Base-by-base conservation (phyloP, 1,140 invertebrate genomes). In the Philopotamus ludificatus region DNA sequence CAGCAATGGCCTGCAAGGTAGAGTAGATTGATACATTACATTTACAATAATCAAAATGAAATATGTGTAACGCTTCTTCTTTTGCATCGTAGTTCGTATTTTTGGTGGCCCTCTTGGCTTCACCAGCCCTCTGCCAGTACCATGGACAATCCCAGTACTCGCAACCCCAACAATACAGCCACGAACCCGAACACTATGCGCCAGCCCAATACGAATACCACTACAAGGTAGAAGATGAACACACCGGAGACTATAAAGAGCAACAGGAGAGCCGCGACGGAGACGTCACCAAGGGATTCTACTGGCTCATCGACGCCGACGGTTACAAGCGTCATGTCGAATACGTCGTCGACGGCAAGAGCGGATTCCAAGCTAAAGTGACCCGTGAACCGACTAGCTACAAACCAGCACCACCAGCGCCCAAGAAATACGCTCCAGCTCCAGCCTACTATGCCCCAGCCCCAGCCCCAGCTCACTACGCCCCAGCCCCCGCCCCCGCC, bases 241-340 rank as follows among this genome's bases (percentile, higher is more conserved):
- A 82, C 71, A 86, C 81, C 41, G 83, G 86, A 9, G 84, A 86
- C 71, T 79, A 79, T 71, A 85, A 86, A 73, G 81, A 77, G 65
- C 83, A 84, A 42, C 58, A 68, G 18, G 72, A 74, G 62, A 70
- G 66, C 63, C 66, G 74, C 34, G 62, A 70, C 53, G 74, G 74
- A 70, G 74, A 76, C 65, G 68, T 73, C 21, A 72, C 74, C 45
- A 63, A 71, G 47, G 74, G 74, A 28, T 62, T 42, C n/a, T 74
- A 73, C 67, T 71, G 62, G 20, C 70, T 77, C 10, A 63, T 77
- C 21, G 77, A 79, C 53, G 66, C 77, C 10, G 78, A 80, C 70
- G 77, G 77, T 9, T 70, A 71, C 21, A 67, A 75, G 39, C 58
- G 77, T 39, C 74, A 73, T 28, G 77, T 81, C 7, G 73, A 76